phyloP scores from a whole-genome alignment of 1,140 invertebrate species.

The Oryzaephilus surinamensis region DNA sequence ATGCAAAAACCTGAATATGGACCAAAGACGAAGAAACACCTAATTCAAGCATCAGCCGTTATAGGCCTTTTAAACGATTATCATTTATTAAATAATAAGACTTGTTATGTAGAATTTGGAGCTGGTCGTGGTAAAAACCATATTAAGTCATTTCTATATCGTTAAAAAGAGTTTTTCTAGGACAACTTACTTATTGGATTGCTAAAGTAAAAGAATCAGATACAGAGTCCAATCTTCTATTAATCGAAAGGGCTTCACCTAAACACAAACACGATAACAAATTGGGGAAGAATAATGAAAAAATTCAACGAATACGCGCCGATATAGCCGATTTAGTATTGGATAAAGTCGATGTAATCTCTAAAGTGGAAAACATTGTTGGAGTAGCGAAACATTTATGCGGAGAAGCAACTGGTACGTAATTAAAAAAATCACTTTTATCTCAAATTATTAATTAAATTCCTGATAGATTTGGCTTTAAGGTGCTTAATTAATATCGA shows the following conservation, averaged over 20 bases:
- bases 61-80: conserved; percentile 49
- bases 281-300: conserved; percentile 40
- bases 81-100: conserved; percentile 43
- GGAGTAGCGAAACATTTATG: conserved; percentile 80
- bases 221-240: conserved; percentile 46
- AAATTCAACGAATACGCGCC: conserved; percentile 51
- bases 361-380: conserved; percentile 42
- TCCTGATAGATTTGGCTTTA: conserved; percentile 53
- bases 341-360: conserved; percentile 43
- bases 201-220: conserved; percentile 45
- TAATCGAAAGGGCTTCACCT: conserved; percentile 65
- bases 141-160: conserved; percentile 6
- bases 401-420: conserved; percentile 67
- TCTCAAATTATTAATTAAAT: conserved; percentile 8
- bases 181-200: conserved; percentile 63
- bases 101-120: conserved; percentile 74
- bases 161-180: conserved; percentile 35
- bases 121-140: conserved; percentile 71
- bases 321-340: conserved; percentile 65
- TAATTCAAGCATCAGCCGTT: conserved; percentile 59
- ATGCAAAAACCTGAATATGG: conserved; percentile 51
- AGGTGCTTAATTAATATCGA: conserved; percentile 47
- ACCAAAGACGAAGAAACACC: conserved; percentile 51
- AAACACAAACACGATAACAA: conserved; percentile 74
- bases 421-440: too few species aligned